These are phyloP conservation scores for Pogonomyrmex californicus DNA, from an alignment of 1,140 invertebrate genomes.

Conservation along the genomic window DNA sequence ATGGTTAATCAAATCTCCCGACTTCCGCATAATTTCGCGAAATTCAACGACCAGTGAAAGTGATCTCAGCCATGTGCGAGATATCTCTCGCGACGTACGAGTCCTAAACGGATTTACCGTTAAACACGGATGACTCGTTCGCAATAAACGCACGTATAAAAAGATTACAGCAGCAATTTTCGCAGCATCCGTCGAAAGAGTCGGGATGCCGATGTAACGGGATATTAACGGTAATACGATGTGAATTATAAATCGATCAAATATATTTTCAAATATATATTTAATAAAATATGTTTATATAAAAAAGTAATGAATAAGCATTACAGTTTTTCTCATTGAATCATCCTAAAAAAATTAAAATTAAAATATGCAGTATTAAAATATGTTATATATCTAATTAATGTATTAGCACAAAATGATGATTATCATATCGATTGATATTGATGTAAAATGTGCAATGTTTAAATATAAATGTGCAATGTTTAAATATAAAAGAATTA, in stretches of 20 bases:
- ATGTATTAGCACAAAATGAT: background rate
- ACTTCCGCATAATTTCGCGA: slow-evolving; percentile 62
- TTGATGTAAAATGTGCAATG: background rate
- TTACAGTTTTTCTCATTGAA: background rate
- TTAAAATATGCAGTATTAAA: background rate
- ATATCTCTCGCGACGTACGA: background rate
- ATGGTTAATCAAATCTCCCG: slow-evolving; percentile 10
- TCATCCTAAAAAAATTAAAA: background rate
- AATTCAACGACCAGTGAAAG: slow-evolving; percentile 65
- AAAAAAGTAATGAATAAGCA: background rate
- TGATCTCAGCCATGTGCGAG: slow-evolving; percentile 23
- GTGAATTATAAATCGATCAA: background rate
- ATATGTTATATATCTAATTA: background rate
- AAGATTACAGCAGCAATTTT: background rate
- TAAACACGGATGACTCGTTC: background rate
- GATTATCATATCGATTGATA: background rate
- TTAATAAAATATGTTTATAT: background rate
- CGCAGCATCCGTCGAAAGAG: background rate
- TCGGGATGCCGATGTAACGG: background rate
- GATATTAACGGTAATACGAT: background rate
- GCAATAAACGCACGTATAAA: slow-evolving; percentile 29
- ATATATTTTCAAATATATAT: background rate
- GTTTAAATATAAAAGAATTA: slow-evolving; percentile 28
- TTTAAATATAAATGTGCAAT: slow-evolving; percentile 21
- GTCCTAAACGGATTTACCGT: slow-evolving; percentile 14